Conservation (phyloP, 2,888 invertebrate species). For the Hoplodrina blanda region DNA sequence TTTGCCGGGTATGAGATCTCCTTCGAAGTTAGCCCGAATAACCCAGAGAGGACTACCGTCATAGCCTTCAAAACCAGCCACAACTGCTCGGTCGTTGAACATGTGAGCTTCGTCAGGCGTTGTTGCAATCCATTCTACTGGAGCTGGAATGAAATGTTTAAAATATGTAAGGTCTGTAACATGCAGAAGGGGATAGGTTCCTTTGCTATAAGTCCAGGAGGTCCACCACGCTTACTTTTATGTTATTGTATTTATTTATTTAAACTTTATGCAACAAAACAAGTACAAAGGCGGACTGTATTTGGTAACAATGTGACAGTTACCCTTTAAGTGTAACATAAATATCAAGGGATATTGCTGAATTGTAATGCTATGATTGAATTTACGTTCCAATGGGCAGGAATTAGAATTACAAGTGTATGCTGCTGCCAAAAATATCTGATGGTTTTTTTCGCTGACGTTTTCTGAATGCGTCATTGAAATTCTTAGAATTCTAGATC, state of each 20-base stretch:
- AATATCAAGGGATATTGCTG: not conserved
- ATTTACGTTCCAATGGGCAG: conserved; percentile 3
- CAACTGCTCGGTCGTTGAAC: conserved; percentile 79
- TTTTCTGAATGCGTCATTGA: conserved; percentile 33
- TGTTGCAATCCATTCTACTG: conserved; percentile 81
- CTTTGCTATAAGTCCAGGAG: not conserved
- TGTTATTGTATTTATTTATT: too few relatives aligned
- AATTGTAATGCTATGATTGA: conserved; percentile 7
- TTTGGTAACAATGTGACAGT: too few relatives aligned
- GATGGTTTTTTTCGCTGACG: conserved; percentile 11
- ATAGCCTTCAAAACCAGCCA: conserved; percentile 84
- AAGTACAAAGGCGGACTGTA: too few relatives aligned
- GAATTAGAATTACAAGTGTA: conserved; percentile 10
- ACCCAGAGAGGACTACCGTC: conserved; percentile 87
- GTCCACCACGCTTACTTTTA: not conserved
- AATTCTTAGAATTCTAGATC: conserved; percentile 4
- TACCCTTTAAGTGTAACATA: too few relatives aligned
- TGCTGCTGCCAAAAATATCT: conserved; percentile 40
- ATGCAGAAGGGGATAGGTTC: not conserved
- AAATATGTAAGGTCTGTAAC: not conserved
- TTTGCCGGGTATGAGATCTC: conserved; percentile 86
- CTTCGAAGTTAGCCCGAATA: conserved; percentile 80
- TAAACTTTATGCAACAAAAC: too few relatives aligned
- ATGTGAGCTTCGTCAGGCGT: conserved; percentile 71
- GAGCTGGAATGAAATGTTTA: conserved; percentile 67